These are phyloP conservation scores for Chirona hameri DNA, from an alignment of 2,888 invertebrate species.

Conservation along the genomic window DNA sequence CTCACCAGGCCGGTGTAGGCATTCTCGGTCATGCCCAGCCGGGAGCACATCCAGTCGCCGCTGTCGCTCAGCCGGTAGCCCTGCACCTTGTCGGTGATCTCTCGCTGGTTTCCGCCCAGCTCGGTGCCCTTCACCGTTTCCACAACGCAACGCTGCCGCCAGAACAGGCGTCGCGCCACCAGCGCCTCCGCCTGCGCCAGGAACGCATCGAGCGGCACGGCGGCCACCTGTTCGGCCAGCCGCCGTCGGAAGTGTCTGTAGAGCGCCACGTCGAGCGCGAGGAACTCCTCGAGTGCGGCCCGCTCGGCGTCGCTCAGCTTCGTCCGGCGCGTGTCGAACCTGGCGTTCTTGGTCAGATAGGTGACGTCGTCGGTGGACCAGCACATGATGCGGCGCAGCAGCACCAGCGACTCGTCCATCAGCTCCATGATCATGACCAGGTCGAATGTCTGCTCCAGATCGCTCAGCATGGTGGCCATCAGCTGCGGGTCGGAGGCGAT, in stretches of 20 bases:
- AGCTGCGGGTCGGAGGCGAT: background rate
- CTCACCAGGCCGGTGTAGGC: background rate
- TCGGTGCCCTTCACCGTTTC: background rate
- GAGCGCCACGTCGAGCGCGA: background rate
- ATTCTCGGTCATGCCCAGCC: background rate
- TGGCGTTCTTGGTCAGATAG: constrained; percentile 43
- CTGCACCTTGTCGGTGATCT: background rate
- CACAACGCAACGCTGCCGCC: background rate
- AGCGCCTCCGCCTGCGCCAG: background rate
- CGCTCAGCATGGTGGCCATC: constrained; percentile 38
- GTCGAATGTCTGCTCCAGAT: constrained; percentile 43
- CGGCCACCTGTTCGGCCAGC: background rate
- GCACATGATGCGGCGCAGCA: constrained; percentile 43
- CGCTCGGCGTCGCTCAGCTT: background rate
- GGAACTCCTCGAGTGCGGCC: background rate
- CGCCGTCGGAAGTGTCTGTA: background rate
- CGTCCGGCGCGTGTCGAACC: constrained; percentile 30
- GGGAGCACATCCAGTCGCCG: background rate
- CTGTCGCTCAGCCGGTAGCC: background rate
- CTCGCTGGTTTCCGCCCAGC: background rate
- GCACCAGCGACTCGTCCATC: constrained; percentile 45
- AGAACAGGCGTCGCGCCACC: background rate
- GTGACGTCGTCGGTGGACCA: constrained; percentile 44
- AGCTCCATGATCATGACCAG: constrained; percentile 45
- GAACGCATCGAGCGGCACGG: background rate